phyloP scores from a whole-genome alignment of 2,888 invertebrate genomes.

The Phalangium opilio region DNA sequence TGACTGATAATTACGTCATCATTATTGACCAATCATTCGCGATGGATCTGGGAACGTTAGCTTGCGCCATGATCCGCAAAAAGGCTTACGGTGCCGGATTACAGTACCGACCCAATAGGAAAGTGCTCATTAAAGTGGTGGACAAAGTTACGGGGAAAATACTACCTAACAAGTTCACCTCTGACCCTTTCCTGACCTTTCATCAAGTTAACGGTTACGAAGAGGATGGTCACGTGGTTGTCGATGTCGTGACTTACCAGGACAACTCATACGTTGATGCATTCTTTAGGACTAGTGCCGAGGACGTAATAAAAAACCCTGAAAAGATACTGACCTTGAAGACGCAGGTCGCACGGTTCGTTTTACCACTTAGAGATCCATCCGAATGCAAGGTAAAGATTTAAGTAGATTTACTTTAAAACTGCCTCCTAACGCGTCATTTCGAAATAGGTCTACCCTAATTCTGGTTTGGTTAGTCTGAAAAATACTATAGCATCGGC shows the following conservation, averaged over 20 bases:
- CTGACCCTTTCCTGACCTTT: slow-evolving; percentile 61
- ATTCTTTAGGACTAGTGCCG: slow-evolving; percentile 7
- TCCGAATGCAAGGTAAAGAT: neutral
- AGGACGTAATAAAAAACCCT: slow-evolving; percentile 7
- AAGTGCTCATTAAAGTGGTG: slow-evolving; percentile 9
- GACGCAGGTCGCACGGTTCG: neutral
- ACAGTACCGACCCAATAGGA: neutral
- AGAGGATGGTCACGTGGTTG: slow-evolving; percentile 44
- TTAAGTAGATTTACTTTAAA: no score
- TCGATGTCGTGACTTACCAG: slow-evolving; percentile 69
- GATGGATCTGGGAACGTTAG: neutral
- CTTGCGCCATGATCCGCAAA: neutral
- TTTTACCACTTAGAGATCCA: neutral
- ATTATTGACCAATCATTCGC: slow-evolving; percentile 65
- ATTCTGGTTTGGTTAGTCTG: slow-evolving; percentile 5
- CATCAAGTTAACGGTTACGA: slow-evolving; percentile 71
- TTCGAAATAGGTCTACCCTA: no score
- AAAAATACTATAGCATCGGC: slow-evolving; percentile 8
- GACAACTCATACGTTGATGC: slow-evolving; percentile 52
- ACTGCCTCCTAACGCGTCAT: no score
- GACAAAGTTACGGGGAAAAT: slow-evolving; percentile 20
- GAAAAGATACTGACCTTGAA: neutral
- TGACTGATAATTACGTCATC: slow-evolving; percentile 71
- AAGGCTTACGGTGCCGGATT: neutral
- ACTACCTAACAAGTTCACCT: slow-evolving; percentile 18